Percentiles rank a stretch among this genome's conserved stretches.
Evolutionary conservation across 2,113 vertebrate species (phyloP).

Genomic region (Pollimyrus isidori): DNA sequence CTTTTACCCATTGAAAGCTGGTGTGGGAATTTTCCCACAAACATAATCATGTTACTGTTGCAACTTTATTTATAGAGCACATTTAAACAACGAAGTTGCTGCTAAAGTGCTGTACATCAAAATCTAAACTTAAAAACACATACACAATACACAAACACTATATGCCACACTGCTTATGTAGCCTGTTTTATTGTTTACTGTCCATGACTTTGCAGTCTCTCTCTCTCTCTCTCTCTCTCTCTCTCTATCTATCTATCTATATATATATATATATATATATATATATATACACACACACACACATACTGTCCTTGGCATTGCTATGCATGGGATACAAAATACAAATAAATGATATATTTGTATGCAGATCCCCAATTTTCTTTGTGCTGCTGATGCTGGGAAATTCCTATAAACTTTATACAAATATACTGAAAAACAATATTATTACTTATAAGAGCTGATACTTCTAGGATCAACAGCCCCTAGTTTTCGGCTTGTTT

Average conservation of each 20-base stretch:
- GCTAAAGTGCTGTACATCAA: too few relatives aligned
- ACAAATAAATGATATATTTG: not conserved
- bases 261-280: not conserved
- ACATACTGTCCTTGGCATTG: not conserved
- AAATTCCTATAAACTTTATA: not conserved
- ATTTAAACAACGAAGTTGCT: too few relatives aligned
- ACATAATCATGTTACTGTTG: not conserved
- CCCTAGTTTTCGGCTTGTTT: conserved; percentile 14
- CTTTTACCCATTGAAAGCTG: not conserved
- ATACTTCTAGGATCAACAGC: not conserved
- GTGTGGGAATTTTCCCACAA: not conserved
- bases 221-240: too few relatives aligned
- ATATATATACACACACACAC: not conserved
- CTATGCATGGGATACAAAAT: not conserved
- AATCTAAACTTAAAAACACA: too few relatives aligned
- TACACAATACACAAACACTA: too few relatives aligned
- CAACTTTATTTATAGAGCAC: too few relatives aligned
- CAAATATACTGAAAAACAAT: conserved; percentile 15
- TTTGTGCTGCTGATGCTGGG: conserved; percentile 13
- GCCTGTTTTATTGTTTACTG: not conserved
- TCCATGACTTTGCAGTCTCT: not conserved
- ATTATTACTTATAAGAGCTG: conserved; percentile 20
- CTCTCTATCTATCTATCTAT: too few relatives aligned
- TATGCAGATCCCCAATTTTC: not conserved
- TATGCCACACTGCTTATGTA: not conserved